Percentiles rank a stretch among this genome's conserved stretches.
Conservation (phyloP, 2,888 invertebrate genomes). For the Ichneumoninae sp. region DNA sequence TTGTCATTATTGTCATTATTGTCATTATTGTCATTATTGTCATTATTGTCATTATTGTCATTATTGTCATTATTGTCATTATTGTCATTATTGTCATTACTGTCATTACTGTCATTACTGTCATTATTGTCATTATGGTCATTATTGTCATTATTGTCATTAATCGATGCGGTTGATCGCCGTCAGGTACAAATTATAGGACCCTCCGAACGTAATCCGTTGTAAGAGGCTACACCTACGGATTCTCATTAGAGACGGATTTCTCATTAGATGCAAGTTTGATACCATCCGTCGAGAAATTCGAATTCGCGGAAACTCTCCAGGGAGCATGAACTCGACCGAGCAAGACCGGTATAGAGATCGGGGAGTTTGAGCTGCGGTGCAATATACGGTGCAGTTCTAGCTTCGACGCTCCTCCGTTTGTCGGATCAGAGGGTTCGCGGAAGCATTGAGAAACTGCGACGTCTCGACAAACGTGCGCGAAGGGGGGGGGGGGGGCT, state of each 20-base stretch:
- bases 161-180: not conserved
- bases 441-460: conserved; percentile 33
- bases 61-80: no score
- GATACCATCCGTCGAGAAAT: not conserved
- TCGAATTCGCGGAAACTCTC: not conserved
- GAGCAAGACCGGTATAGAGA: not conserved
- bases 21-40: no score
- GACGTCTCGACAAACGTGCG: conserved; percentile 16
- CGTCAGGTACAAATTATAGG: not conserved
- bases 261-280: not conserved
- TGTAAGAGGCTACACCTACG: not conserved
- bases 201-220: not conserved
- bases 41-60: no score
- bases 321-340: not conserved
- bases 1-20: no score
- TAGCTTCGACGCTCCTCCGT: no score
- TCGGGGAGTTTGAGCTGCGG: not conserved
- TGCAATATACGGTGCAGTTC: no score
- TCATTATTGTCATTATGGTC: no score
- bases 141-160: not conserved
- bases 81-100: no score
- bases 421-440: conserved; percentile 44
- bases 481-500: no score
- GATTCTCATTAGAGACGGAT: not conserved
- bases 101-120: no score